A percentile compares a stretch with the other conserved stretches of the same genome.
Conservation (phyloP, 2,888 invertebrate genomes). For the Leptodirus hochenwartii region DNA sequence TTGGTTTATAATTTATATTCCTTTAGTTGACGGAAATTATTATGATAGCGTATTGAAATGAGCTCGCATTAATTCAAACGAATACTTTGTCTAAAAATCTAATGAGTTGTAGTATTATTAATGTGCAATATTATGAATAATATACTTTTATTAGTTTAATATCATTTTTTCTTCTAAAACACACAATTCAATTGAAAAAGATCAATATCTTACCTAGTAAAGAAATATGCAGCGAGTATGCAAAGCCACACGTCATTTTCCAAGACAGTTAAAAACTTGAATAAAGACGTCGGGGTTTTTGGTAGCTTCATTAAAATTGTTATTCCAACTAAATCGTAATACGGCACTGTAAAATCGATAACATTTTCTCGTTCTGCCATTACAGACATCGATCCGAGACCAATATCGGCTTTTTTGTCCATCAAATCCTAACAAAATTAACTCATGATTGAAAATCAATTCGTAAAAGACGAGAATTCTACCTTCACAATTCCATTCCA, state of each 20-base stretch:
- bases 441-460: constrained; percentile 33
- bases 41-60: no score
- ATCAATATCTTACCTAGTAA: constrained; percentile 50
- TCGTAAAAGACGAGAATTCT: no score
- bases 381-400: constrained; percentile 81
- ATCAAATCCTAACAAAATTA: no score
- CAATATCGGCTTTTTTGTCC: constrained; percentile 73
- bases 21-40: no score
- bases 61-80: no score
- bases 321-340: constrained; percentile 93
- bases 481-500: constrained; percentile 39
- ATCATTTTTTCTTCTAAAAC: background rate
- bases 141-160: background rate
- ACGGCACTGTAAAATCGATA: constrained; percentile 95
- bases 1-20: background rate
- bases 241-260: constrained; percentile 96
- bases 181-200: background rate
- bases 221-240: constrained; percentile 86
- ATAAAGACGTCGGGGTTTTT: constrained; percentile 75
- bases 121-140: background rate
- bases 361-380: constrained; percentile 96
- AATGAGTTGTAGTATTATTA: no score
- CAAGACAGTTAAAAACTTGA: constrained; percentile 90
- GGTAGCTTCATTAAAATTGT: constrained; percentile 91
- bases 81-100: no score